Conservation (phyloP, 2,113 vertebrate species). For the Mormoops blainvillei region DNA sequence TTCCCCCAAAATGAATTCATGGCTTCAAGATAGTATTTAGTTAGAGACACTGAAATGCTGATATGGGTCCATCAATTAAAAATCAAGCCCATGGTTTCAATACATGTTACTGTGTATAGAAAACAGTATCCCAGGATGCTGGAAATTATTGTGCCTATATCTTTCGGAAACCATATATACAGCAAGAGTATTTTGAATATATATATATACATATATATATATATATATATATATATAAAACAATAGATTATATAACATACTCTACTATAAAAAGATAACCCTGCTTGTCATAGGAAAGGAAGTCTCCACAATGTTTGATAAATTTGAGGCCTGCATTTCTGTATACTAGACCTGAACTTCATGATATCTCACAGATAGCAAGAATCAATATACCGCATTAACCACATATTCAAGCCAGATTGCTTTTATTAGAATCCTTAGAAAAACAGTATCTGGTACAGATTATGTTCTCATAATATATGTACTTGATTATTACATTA, state of each 20-base stretch:
- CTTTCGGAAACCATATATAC: neutral
- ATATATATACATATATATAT: no score
- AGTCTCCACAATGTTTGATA: neutral
- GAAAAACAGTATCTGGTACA: neutral
- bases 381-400: neutral
- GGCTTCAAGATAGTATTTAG: neutral
- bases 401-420: neutral
- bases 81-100: neutral
- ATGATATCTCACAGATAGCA: neutral
- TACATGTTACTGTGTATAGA: neutral
- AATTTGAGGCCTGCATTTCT: neutral
- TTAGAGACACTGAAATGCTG: neutral
- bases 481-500: neutral
- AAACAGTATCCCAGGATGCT: neutral
- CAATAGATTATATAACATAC: neutral
- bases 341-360: neutral
- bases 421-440: neutral
- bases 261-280: neutral
- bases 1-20: neutral
- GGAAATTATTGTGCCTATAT: neutral
- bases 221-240: no score
- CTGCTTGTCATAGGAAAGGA: neutral
- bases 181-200: neutral
- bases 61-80: neutral
- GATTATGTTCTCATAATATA: neutral